phyloP scores from a whole-genome alignment of 2,888 invertebrate genomes.

The Drosophila bunnanda region DNA sequence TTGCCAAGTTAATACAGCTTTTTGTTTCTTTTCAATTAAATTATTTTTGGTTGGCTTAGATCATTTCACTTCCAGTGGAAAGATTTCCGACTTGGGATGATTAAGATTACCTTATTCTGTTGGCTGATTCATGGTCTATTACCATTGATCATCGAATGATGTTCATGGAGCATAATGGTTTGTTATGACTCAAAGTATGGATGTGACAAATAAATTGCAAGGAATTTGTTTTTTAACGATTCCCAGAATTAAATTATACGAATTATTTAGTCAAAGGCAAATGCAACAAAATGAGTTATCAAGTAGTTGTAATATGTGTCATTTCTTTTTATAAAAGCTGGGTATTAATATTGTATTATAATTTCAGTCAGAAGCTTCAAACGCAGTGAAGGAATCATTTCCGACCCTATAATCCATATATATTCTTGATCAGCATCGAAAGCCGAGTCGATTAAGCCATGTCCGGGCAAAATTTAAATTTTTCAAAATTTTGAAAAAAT shows the following conservation, averaged over 20 bases:
- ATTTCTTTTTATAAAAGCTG: too few species aligned
- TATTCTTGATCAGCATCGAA: too few species aligned
- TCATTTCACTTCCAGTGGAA: constrained; percentile 13
- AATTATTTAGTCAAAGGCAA: background rate
- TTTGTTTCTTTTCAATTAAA: constrained; percentile 1
- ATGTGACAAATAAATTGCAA: background rate
- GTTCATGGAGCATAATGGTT: background rate
- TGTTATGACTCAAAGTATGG: background rate
- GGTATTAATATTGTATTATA: too few species aligned
- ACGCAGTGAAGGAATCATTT: too few species aligned
- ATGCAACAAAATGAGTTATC: background rate
- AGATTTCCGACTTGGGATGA: background rate
- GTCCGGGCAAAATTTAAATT: too few species aligned
- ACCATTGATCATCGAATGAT: background rate
- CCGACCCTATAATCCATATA: too few species aligned
- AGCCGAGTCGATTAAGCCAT: too few species aligned
- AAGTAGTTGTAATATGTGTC: too few species aligned
- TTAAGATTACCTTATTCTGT: background rate
- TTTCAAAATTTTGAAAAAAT: too few species aligned
- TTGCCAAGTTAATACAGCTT: background rate
- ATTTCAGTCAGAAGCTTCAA: too few species aligned
- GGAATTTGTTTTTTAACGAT: background rate
- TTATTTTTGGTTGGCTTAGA: constrained; percentile 27
- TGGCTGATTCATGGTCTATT: constrained; percentile 6
- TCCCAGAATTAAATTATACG: background rate